Base-by-base conservation (phyloP, 2,797 vertebrate genomes). In the Hoplostethus atlanticus region DNA sequence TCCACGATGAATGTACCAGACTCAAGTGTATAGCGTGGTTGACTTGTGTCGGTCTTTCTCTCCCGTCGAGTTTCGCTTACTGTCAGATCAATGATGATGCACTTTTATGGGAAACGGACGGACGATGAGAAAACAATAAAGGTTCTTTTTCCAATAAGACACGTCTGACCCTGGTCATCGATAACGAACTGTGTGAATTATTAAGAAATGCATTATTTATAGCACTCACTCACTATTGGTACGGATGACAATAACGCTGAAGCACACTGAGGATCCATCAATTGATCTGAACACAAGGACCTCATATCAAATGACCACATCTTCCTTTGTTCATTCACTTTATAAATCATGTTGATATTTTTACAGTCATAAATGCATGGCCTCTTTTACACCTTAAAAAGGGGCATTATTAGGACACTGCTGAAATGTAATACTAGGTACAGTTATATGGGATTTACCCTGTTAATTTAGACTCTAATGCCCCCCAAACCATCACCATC, bases 51-150 rank as follows among this genome's bases (percentile, higher is more conserved):
- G 60, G 62, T 81, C 83, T 73, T 84, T 88, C 87, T 84, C 87
- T 91, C 81, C 85, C 93, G 91, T 90, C 77, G 86, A 90, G 89
- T 86, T 93, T 92, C 92, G 89, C 83, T 87, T 83, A 87, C 79
- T 89, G 78, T 93, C 90, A 92, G 88, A 94, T 94, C 93, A 90
- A 79, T 80, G 72, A 91, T 89, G 81, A 92, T 93, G 93, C 90
- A 94, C 91, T 94, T 94, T 94, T 92, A 79, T 79, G 88, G 92
- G 86, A 93, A 94, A 91, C 76, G 80, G 85, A 90, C 83, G 56
- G 89, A 94, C 62, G 79, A 91, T 92, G 89, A 92, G 90, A 93
- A 84, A 91, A 87, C 72, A 95, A 94, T 94, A 95, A 94, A 94
- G 84, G 80, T 92, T 93, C 91, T 95, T 95, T 96, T 95, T 91